Conservation (phyloP, 2,113 vertebrate genomes). For the Oryctolagus cuniculus region mOryCun1.1 NC_091432.1:50992501-50993000, state of each 20-base stretch:
- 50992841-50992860: background rate
- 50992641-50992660: too few relatives aligned
- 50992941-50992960: background rate
- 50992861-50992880: background rate
- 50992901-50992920: slow-evolving; percentile 12
- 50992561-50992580: too few relatives aligned
- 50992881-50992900: background rate
- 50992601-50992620: too few relatives aligned
- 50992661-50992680: background rate
- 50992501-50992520: too few relatives aligned
- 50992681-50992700: background rate
- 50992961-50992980: background rate
- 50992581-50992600: too few relatives aligned
- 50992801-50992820: slow-evolving; percentile 20
- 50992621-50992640: too few relatives aligned
- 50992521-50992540: too few relatives aligned
- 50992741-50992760: slow-evolving; percentile 2
- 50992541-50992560: too few relatives aligned
- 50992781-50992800: background rate
- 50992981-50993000: background rate
- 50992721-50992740: background rate
- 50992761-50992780: background rate
- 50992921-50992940: slow-evolving; percentile 11
- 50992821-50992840: background rate
- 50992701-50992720: background rate